These are phyloP conservation scores for Clivina fossor DNA, from an alignment of 2,888 invertebrate genomes.

Conservation along the genomic window DNA sequence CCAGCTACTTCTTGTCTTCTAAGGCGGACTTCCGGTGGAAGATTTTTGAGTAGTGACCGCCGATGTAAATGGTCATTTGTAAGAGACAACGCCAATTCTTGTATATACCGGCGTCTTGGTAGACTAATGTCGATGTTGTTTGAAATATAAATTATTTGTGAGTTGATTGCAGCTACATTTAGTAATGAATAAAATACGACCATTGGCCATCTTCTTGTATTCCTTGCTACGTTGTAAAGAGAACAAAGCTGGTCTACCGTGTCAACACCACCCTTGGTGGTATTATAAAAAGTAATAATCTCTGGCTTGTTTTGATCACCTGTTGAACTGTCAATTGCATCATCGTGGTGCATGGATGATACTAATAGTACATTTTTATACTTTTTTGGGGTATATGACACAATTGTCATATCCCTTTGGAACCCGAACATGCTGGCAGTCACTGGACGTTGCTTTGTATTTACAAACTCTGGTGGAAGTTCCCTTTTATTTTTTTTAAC, in stretches of 20 bases:
- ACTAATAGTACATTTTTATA: conserved; percentile 32
- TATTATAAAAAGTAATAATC: conserved; percentile 2
- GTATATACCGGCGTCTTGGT: too few relatives aligned
- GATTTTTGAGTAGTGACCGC: neutral
- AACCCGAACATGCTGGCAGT: conserved; percentile 35
- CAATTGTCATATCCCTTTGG: conserved; percentile 24
- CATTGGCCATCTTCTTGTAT: conserved; percentile 13
- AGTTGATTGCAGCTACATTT: conserved; percentile 4
- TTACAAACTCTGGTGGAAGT: conserved; percentile 35
- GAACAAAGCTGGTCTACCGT: neutral
- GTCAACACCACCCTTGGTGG: neutral
- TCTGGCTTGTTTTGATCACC: neutral
- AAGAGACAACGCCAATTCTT: conserved; percentile 3
- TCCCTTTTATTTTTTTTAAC: conserved; percentile 39
- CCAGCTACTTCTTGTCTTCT: conserved; percentile 6
- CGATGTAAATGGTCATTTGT: neutral
- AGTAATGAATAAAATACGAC: neutral
- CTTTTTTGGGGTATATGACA: conserved; percentile 37
- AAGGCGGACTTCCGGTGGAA: conserved; percentile 1
- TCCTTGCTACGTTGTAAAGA: neutral
- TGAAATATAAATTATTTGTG: conserved; percentile 1
- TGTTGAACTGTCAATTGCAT: conserved; percentile 2
- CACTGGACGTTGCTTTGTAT: conserved; percentile 29
- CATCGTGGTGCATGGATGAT: conserved; percentile 10
- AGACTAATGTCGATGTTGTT: too few relatives aligned